Evolutionary conservation across 2,888 invertebrate species (phyloP).

Genomic region (Hirtodrosophila histrioides): DNA sequence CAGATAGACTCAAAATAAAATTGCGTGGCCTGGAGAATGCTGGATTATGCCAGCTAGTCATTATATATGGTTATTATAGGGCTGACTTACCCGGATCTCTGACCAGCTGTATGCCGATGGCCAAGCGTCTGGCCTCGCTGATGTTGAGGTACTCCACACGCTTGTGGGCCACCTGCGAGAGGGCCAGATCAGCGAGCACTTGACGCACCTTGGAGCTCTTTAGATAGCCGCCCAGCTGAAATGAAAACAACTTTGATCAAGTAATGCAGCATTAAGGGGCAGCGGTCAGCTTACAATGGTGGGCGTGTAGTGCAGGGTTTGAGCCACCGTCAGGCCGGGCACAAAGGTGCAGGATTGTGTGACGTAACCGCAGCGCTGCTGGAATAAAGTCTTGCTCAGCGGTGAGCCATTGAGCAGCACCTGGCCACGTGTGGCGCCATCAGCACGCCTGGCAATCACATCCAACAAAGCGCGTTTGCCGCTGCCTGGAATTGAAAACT

Average conservation of each 20-base stretch:
- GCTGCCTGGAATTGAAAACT: conserved; percentile 88
- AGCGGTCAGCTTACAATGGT: conserved; percentile 86
- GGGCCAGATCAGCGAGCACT: conserved; percentile 95
- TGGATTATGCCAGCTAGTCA: no score
- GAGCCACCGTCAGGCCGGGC: conserved; percentile 94
- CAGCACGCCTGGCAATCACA: conserved; percentile 93
- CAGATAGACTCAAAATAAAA: no score
- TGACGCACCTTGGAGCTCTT: conserved; percentile 94
- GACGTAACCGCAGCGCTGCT: conserved; percentile 94
- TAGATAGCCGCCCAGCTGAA: conserved; percentile 89
- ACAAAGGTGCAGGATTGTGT: conserved; percentile 93
- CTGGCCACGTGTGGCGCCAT: conserved; percentile 93
- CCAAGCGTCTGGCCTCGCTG: conserved; percentile 94
- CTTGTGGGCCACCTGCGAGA: conserved; percentile 94
- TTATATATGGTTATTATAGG: no score
- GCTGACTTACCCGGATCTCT: conserved; percentile 92
- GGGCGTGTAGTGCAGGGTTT: conserved; percentile 92
- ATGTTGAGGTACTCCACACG: conserved; percentile 93
- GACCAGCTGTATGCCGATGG: conserved; percentile 96
- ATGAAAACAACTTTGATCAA: conserved; percentile 29
- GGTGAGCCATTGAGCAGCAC: conserved; percentile 95
- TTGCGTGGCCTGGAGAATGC: no score
- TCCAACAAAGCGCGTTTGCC: conserved; percentile 97
- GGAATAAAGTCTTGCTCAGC: conserved; percentile 91
- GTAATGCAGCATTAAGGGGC: no score